A percentile compares a stretch with the other conserved stretches of the same genome.
Conservation (phyloP, 1,140 invertebrate genomes). For the Spodoptera frugiperda region DNA sequence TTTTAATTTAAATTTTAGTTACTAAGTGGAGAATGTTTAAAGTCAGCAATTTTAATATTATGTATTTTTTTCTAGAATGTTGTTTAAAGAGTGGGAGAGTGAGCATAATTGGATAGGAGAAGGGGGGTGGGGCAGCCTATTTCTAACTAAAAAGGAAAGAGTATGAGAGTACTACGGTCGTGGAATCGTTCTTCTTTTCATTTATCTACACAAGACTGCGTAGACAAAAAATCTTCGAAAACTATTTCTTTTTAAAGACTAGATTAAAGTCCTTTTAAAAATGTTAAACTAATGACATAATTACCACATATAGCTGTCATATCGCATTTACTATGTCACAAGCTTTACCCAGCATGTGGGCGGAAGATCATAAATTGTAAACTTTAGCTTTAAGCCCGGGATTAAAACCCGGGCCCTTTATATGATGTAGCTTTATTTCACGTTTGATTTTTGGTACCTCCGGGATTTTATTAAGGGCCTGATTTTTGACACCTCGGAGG, state of each 20-base stretch:
- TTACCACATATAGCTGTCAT: not conserved
- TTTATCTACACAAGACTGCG: too few relatives aligned
- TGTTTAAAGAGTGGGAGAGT: too few relatives aligned
- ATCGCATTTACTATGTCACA: not conserved
- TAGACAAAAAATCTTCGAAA: too few relatives aligned
- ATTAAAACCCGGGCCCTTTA: conserved; percentile 29
- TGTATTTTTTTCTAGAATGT: not conserved
- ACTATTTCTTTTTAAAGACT: too few relatives aligned
- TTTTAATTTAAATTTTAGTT: not conserved
- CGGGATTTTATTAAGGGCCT: not conserved
- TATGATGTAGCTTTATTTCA: conserved; percentile 22
- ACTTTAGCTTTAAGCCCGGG: conserved; percentile 4
- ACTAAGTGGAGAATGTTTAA: not conserved
- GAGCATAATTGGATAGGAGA: too few relatives aligned
- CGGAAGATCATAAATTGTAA: conserved; percentile 20
- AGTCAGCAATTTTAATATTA: not conserved
- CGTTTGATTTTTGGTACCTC: conserved; percentile 27
- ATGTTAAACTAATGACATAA: too few relatives aligned
- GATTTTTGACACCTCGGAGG: conserved; percentile 21
- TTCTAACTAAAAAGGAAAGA: too few relatives aligned
- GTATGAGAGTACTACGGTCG: too few relatives aligned
- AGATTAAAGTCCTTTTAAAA: too few relatives aligned
- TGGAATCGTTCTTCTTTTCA: too few relatives aligned
- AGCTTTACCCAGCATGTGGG: not conserved
- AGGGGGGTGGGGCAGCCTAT: too few relatives aligned